Evolutionary conservation across 2,797 vertebrate species (phyloP).

Genomic region (Anguilla marmorata): DNA sequence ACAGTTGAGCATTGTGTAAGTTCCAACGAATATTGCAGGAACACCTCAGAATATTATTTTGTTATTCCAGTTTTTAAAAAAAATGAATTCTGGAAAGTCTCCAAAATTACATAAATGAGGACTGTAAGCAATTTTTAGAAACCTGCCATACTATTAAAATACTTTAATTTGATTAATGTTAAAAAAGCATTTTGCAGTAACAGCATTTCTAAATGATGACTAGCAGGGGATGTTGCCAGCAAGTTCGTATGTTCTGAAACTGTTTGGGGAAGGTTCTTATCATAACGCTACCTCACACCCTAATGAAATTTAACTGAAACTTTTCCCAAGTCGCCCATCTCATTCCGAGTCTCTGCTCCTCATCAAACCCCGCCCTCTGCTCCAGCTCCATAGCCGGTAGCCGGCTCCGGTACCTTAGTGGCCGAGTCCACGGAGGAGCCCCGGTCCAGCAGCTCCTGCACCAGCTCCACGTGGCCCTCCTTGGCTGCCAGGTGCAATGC

Average conservation of each 20-base stretch:
- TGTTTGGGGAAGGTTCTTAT: not conserved
- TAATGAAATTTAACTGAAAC: not conserved
- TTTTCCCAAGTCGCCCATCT: not conserved
- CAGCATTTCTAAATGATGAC: not conserved
- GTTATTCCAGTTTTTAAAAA: no score
- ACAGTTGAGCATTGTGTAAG: no score
- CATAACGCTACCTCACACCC: not conserved
- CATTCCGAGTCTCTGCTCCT: not conserved
- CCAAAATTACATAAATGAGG: no score
- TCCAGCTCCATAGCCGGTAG: not conserved
- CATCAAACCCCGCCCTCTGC: not conserved
- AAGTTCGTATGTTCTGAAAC: not conserved
- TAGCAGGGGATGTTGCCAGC: not conserved
- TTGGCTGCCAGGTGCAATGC: constrained; percentile 96
- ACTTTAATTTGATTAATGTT: no score
- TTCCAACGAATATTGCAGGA: no score
- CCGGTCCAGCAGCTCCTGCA: constrained; percentile 91
- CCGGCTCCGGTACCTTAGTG: constrained; percentile 81
- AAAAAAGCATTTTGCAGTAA: no score
- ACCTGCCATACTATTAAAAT: no score
- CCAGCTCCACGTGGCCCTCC: constrained; percentile 93
- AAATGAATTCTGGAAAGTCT: no score
- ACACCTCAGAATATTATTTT: no score
- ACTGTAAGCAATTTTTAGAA: no score
- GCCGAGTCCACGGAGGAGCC: constrained; percentile 89